Evolutionary conservation across 2,888 invertebrate genomes (phyloP), one percentile per base, ranked within the genome.

Genomic region (Pasiphila rectangulata): DNA sequence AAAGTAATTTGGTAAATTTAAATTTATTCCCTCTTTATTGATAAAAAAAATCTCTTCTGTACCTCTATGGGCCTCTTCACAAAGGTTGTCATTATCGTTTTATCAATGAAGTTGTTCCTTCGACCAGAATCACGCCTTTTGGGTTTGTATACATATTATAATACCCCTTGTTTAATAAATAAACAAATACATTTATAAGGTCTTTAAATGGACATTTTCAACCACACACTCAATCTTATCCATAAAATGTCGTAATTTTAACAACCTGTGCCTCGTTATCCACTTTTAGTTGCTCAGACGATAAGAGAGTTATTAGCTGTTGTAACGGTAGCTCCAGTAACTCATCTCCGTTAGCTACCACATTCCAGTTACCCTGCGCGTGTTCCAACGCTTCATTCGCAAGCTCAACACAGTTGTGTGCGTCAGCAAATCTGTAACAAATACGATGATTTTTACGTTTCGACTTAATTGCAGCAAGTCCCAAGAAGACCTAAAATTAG

Each of bases 181-280:
- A n/a, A n/a, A n/a, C n/a, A n/a, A n/a, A n/a, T n/a, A n/a, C n/a
- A n/a, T n/a, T n/a, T n/a, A n/a, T n/a, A n/a, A n/a, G n/a, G n/a
- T n/a, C n/a, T n/a, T n/a, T n/a, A n/a, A n/a, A n/a, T n/a, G n/a
- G n/a, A n/a, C n/a, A n/a, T n/a, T n/a, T n/a, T n/a, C n/a, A n/a
- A n/a, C n/a, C n/a, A n/a, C n/a, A n/a, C n/a, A n/a, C n/a, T n/a
- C n/a, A n/a, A n/a, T n/a, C n/a, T n/a, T n/a, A n/a, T n/a, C n/a
- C n/a, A n/a, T n/a, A n/a, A 4, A 13, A 5, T 13, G 10, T 17
- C 3, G 17, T 0, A 2, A 5, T 10, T 42, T 62, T 1, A 29
- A 15, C 1, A 9, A 95, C 96, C 92, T 97, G 95, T 69, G 93
- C 93, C 89, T 97, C 97, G 56, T 94, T 94, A 72, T 97, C 96